phyloP scores from a whole-genome alignment of 2,888 invertebrate species.

The Netelia inedita region DNA sequence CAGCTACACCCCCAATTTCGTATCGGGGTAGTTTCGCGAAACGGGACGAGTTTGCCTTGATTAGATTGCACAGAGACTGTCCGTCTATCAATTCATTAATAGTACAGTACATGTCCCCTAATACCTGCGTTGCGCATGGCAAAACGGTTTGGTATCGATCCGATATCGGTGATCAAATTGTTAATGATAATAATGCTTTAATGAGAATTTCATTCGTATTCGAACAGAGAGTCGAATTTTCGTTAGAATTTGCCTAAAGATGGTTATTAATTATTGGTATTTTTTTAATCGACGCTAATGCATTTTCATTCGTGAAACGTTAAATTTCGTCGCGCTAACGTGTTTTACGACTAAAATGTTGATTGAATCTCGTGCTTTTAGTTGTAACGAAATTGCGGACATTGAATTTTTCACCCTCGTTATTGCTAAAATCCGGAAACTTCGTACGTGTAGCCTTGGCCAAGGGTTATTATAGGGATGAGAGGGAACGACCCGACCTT shows the following conservation, averaged over 20 bases:
- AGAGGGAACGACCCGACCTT: constrained; percentile 64
- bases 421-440: constrained; percentile 48
- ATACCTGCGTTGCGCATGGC: too few relatives aligned
- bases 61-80: constrained; percentile 23
- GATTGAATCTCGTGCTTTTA: constrained; percentile 28
- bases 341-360: constrained; percentile 5
- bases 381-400: constrained; percentile 36
- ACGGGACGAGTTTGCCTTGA: constrained; percentile 38
- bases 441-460: background rate
- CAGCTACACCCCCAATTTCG: constrained; percentile 18
- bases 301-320: background rate
- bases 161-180: too few relatives aligned
- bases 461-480: constrained; percentile 59
- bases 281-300: too few relatives aligned
- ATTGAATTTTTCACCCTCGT: constrained; percentile 53
- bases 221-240: too few relatives aligned
- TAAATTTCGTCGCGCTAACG: background rate
- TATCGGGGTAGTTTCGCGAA: background rate
- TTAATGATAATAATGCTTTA: too few relatives aligned
- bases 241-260: too few relatives aligned
- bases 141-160: too few relatives aligned
- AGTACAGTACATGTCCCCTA: background rate
- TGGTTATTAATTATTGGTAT: too few relatives aligned
- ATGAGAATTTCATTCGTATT: too few relatives aligned
- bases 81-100: constrained; percentile 18